A percentile compares a stretch with the other conserved stretches of the same genome.
phyloP scores from a whole-genome alignment of 2,888 invertebrate species.

The Leucophora obtusa region DNA sequence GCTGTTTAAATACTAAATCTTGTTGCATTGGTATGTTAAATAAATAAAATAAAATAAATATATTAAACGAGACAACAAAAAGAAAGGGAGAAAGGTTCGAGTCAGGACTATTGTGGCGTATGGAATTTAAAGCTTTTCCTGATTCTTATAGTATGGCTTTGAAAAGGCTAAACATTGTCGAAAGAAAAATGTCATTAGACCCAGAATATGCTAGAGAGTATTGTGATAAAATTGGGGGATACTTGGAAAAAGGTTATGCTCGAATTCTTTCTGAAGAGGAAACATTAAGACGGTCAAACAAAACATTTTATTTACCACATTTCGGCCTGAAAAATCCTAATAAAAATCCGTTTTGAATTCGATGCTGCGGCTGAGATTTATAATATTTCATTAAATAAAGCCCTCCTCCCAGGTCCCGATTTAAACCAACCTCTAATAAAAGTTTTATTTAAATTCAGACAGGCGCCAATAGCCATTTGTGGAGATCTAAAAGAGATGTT shows the following conservation, averaged over 20 bases:
- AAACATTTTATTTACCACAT: conserved; percentile 68
- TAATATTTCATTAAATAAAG: too few relatives aligned
- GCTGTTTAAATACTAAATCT: too few relatives aligned
- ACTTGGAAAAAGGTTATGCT: conserved; percentile 45
- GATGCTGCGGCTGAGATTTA: too few relatives aligned
- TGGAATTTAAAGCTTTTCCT: conserved; percentile 1
- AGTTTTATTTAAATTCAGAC: too few relatives aligned
- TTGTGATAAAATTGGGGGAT: conserved; percentile 44
- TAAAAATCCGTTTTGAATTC: too few relatives aligned
- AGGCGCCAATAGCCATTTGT: too few relatives aligned
- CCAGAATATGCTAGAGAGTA: conserved; percentile 19
- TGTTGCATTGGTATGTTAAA: too few relatives aligned
- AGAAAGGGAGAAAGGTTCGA: not conserved
- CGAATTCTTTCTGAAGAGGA: conserved; percentile 27
- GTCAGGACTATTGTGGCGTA: conserved; percentile 41
- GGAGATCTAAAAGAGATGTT: too few relatives aligned
- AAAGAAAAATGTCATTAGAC: conserved; percentile 42
- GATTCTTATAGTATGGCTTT: conserved; percentile 32
- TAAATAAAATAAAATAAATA: too few relatives aligned
- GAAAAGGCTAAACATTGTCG: conserved; percentile 30
- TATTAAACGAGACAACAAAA: too few relatives aligned
- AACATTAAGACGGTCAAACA: not conserved
- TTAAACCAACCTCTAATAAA: too few relatives aligned
- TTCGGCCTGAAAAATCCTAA: conserved; percentile 65
- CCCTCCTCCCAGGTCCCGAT: too few relatives aligned